Evolutionary conservation across 2,888 invertebrate species (phyloP), one percentile per base, ranked within the genome.

Genomic region (Apotomis turbidana): DNA sequence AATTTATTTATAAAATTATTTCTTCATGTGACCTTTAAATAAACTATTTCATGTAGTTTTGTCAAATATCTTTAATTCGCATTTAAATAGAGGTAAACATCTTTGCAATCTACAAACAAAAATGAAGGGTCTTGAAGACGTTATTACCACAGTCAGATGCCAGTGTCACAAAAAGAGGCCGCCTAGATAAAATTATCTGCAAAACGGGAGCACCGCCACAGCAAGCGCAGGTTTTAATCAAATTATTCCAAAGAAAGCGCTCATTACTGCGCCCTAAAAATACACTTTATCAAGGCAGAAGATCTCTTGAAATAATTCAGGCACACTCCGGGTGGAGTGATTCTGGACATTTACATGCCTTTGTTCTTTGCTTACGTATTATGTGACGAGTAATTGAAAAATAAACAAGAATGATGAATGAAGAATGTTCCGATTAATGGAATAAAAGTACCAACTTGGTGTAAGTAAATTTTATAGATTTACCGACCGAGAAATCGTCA

Each of bases 301-400:
- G 60, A 71, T 71, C 55, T 55, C 51, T 60, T 66, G 13, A 55
- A 55, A 67, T 57, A 68, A 62, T 71, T 57, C 61, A 60, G 59
- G 60, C 55, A 61, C 12, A 55, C 66, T 27, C 12, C 15, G 49
- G 57, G 12, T 15, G 36, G 44, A 51, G 55, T 12, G 44, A 55
- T 57, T 49, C 57, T 70, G 41, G 41, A 27, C 38, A 63, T 58
- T 58, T 63, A 57, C 49, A 70, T 70, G n/a, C n/a, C 51, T 63
- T 15, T 51, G 70, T 70, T 51, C 49, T 12, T 15, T 51, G 12
- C 58, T 49, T 10, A 64, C 13, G 27, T 58, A 51, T 49, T 10
- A 64, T 41, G 27, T 58, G 27, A 62, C n/a, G 15, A 15, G 51
- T 52, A 59, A 70, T 62, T 64, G 52, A 58, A 64, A 63, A 64